Percentiles rank a stretch among this genome's conserved stretches.
These are phyloP conservation scores for Telmatochromis sp. DNA, from an alignment of 2,113 vertebrate species.

Conservation along the genomic window DNA sequence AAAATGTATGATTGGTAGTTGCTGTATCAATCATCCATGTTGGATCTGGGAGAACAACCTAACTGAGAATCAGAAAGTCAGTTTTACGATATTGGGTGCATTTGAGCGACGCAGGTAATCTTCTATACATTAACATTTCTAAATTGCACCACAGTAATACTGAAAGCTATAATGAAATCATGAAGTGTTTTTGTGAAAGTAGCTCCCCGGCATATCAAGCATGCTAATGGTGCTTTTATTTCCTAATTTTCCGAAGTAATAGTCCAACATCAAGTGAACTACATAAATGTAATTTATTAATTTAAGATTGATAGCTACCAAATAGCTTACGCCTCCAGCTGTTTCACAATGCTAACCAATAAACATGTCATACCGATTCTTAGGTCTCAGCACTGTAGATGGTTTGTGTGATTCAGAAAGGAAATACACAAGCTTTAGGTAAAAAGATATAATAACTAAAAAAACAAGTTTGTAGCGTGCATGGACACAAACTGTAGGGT, in stretches of 20 bases:
- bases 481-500: background rate
- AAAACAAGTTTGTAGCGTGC: background rate
- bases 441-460: background rate
- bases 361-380: background rate
- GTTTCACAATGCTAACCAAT: background rate
- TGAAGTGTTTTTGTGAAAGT: background rate
- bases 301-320: background rate
- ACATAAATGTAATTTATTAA: background rate
- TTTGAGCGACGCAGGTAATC: background rate
- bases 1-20: background rate
- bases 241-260: background rate
- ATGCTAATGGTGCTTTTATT: background rate
- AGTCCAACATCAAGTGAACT: background rate
- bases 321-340: background rate
- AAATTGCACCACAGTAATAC: background rate
- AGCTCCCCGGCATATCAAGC: background rate
- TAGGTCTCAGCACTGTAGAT: background rate
- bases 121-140: background rate
- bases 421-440: rapidly evolving
- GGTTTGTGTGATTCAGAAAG: rapidly evolving
- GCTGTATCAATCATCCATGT: background rate
- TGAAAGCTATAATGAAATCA: background rate
- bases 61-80: background rate
- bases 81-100: background rate
- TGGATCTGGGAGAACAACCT: background rate